phyloP scores from a whole-genome alignment of 1,140 invertebrate species.

The Pogonomyrmex californicus region DNA sequence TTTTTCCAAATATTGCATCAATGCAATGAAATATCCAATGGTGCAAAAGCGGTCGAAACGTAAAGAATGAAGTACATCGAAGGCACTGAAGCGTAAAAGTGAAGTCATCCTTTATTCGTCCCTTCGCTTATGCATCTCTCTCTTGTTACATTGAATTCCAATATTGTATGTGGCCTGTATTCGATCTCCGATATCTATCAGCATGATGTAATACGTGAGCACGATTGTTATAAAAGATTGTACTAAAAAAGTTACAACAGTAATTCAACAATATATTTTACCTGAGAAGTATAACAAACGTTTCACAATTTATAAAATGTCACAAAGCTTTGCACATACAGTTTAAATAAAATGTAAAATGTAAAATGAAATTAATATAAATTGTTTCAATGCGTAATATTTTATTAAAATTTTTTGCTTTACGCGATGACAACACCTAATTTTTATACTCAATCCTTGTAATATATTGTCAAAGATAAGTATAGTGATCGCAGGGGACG shows the following conservation, averaged over 20 bases:
- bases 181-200: conserved; percentile 58
- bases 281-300: not conserved
- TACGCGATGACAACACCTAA: not conserved
- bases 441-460: not conserved
- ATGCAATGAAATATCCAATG: not conserved
- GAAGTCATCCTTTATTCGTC: conserved; percentile 35
- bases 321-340: not conserved
- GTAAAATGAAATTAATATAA: not conserved
- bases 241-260: not conserved
- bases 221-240: not conserved
- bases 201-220: not conserved
- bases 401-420: not conserved
- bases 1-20: not conserved
- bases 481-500: not conserved
- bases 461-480: conserved; percentile 26
- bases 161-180: conserved; percentile 41
- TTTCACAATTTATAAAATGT: not conserved
- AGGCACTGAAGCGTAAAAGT: conserved; percentile 43
- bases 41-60: not conserved
- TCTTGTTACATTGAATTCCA: conserved; percentile 64
- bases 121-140: conserved; percentile 25
- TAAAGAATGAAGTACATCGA: conserved; percentile 15
- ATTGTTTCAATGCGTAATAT: not conserved
- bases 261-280: not conserved
- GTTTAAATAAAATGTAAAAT: not conserved